phyloP scores from a whole-genome alignment of 2,113 vertebrate species.

The Lepus europaeus region DNA sequence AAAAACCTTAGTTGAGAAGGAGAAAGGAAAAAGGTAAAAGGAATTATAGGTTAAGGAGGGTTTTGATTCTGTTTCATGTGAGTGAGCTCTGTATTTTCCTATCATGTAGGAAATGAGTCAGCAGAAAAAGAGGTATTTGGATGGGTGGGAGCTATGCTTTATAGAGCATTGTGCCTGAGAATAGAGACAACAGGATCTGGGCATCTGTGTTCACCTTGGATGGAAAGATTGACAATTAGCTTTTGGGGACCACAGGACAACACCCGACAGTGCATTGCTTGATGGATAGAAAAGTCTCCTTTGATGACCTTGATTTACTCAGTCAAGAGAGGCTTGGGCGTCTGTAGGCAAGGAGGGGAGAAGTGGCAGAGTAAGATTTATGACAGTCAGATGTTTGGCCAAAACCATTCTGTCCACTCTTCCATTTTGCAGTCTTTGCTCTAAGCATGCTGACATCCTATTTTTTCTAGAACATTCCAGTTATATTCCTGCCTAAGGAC shows the following conservation, averaged over 20 bases:
- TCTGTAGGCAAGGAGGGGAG: neutral
- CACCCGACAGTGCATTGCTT: neutral
- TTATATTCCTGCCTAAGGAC: neutral
- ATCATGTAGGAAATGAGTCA: neutral
- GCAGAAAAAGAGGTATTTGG: neutral
- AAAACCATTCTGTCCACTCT: neutral
- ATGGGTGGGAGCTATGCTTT: neutral
- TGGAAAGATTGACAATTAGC: neutral
- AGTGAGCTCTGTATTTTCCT: neutral
- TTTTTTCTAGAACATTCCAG: neutral
- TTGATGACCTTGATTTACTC: conserved; percentile 1
- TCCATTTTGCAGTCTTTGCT: neutral
- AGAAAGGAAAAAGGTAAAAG: neutral
- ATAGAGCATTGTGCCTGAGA: neutral
- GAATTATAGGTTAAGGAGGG: neutral
- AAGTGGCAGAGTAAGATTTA: neutral
- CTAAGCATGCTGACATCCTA: neutral
- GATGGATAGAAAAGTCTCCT: neutral
- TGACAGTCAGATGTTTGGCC: neutral
- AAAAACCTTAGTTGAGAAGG: neutral
- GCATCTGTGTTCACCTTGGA: neutral
- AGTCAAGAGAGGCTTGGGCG: neutral
- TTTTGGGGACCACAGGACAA: neutral
- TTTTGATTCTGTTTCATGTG: neutral
- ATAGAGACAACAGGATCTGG: neutral